A percentile compares a stretch with the other conserved stretches of the same genome.
Conservation (phyloP, 2,113 vertebrate species). For the Psittacara wagleri region DNA sequence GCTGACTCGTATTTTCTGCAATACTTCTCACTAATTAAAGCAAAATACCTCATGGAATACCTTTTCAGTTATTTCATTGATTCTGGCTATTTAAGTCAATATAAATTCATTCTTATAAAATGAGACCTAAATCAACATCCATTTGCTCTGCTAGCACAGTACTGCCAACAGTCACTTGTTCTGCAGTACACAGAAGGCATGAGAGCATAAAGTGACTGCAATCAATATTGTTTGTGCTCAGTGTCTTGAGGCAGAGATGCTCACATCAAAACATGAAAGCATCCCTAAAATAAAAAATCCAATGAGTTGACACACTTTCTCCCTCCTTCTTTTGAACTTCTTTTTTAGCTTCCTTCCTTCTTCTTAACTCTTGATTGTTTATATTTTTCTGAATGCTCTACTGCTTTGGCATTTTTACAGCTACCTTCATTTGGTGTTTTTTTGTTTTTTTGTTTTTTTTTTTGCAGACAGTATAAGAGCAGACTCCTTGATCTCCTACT, state of each 20-base stretch:
- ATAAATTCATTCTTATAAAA: constrained; percentile 56
- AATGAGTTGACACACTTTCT: background rate
- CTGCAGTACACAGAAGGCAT: background rate
- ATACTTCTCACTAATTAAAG: constrained; percentile 67
- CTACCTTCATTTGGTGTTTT: background rate
- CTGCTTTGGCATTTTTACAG: background rate
- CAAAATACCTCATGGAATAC: constrained; percentile 57
- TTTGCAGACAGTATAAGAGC: background rate
- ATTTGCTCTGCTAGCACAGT: constrained; percentile 31
- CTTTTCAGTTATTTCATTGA: constrained; percentile 69
- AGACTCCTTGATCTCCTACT: background rate
- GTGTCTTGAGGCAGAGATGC: constrained; percentile 16
- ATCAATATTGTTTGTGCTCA: constrained; percentile 29
- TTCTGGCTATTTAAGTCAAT: constrained; percentile 57
- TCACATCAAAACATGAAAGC: constrained; percentile 36
- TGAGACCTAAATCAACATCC: background rate
- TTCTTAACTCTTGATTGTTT: background rate
- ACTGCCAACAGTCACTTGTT: constrained; percentile 3
- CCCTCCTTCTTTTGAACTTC: background rate
- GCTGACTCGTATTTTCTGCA: constrained; percentile 45
- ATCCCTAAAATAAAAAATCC: background rate
- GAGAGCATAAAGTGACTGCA: background rate
- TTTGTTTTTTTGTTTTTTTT: background rate
- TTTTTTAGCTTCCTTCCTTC: background rate
- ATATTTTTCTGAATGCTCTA: background rate